Evolutionary conservation across 2,888 invertebrate species (phyloP), one percentile per base, ranked within the genome.

Genomic region (Brachycybe producta): DNA sequence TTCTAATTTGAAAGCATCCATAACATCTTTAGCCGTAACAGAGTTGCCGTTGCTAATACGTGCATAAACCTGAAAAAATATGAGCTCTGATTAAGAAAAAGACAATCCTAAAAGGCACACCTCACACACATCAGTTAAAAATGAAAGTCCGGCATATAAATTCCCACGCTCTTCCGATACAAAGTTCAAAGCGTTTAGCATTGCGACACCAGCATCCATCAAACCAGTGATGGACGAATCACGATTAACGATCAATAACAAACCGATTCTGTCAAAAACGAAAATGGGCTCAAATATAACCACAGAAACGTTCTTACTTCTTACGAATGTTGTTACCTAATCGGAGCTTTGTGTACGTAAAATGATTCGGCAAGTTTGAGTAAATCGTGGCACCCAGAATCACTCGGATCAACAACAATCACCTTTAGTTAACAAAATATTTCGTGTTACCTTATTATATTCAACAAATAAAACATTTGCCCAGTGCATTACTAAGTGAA

Each of bases 341-440:
- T 62, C 0, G 97, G 95, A 4, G 92, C 90, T 52, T 82, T 80
- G 66, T 97, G 92, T 40, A 84, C 77, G 53, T 87, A 79, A 62
- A 98, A 81, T 0, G 92, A 88, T 70, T 95, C 90, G 0, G 86
- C 82, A 57, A 94, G 73, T 64, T 84, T 83, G 17, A 98, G 70
- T 8, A 95, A 71, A 23, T 82, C 79, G 35, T 77, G 75, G 0
- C 67, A 61, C 17, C 82, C 75, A 13, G 75, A 70, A 13, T 79
- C 77, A 0, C 83, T 71, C 0, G 95, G 94, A 70, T 97, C 85
- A 32, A 91, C 75, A 24, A 94, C 75, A 52, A 94, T 75, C 4
- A 91, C 78, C 84, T 84, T 61, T 49, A 45, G 55, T 48, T 56
- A 52, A 48, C n/a, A 30, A 24, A 5, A 27, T 21, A 32, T 38